Evolutionary conservation across 2,888 invertebrate species (phyloP), one percentile per base, ranked within the genome.

Genomic region (Andrena fulva): DNA sequence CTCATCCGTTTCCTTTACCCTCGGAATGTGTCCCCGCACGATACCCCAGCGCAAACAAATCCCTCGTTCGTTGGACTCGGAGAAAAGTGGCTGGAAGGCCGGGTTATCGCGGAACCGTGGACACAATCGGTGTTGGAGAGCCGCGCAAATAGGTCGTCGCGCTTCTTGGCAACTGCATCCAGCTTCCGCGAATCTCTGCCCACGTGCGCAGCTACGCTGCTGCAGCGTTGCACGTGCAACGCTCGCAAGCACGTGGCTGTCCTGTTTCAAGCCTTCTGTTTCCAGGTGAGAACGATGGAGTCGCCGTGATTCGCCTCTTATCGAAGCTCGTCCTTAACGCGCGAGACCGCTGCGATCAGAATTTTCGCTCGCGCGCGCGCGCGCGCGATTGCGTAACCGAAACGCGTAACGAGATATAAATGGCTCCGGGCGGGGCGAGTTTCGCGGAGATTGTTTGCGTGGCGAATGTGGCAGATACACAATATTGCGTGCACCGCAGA

Each of bases 141-240:
- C 6, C 63, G 54, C 31, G 72, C 59, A 31, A 66, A 63, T 59
- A 27, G 79, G 68, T 75, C 69, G 56, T 62, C 59, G 69, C 59
- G 60, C 70, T 80, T 77, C 29, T 72, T 64, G 66, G 74, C 77
- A 74, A 35, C 59, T 24, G 24, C 52, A 35, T 54, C 27, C 10
- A 42, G 77, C 77, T 75, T 78, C 75, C 77, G 75, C 35, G 77
- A 62, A 70, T 76, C 5, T 68, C 63, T 27, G 66, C 16, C 33
- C 69, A 74, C 56, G 67, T 56, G 33, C 54, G 8, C 67, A 31
- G 62, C 59, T 69, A 77, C 6, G 64, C 80, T 60, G 29, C 73
- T 68, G 77, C 80, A 74, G 52, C 62, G 62, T 20, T 62, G 62
- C 62, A 62, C 62, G 33, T 62, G 62, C 62, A 1, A 20, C 64